These are phyloP conservation scores for Hofmannophila pseudospretella DNA, from an alignment of 2,888 invertebrate genomes.

Conservation along the genomic window DNA sequence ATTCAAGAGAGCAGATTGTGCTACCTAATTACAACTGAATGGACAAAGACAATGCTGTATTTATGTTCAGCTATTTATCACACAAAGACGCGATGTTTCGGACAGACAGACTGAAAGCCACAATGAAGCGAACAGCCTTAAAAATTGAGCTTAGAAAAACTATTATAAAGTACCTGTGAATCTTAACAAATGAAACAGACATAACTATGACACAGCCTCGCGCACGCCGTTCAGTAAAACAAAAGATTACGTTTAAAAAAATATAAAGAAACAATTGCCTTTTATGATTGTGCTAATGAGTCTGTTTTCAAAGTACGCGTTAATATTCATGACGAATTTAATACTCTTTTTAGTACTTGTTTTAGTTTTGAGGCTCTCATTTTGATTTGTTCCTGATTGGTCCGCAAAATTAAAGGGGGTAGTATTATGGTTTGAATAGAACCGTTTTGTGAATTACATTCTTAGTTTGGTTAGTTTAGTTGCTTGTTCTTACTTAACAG, in stretches of 20 bases:
- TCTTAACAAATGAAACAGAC: constrained; percentile 47
- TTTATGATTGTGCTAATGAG: constrained; percentile 60
- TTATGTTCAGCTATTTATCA: constrained; percentile 75
- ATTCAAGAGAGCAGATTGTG: constrained; percentile 74
- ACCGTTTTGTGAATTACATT: too few relatives aligned
- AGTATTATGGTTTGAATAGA: too few relatives aligned
- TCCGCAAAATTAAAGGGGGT: too few relatives aligned
- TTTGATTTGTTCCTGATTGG: too few relatives aligned
- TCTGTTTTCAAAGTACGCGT: constrained; percentile 19
- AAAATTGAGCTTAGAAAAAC: constrained; percentile 64
- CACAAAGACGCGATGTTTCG: constrained; percentile 70
- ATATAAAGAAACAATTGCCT: constrained; percentile 68
- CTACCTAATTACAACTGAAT: constrained; percentile 75
- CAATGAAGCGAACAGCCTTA: constrained; percentile 51
- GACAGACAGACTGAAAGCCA: constrained; percentile 41
- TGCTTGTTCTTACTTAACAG: too few relatives aligned
- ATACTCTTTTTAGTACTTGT: constrained; percentile 13
- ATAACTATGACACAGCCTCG: constrained; percentile 49
- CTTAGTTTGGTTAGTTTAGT: too few relatives aligned
- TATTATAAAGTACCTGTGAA: constrained; percentile 45
- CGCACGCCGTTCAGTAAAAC: constrained; percentile 50
- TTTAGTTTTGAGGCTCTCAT: constrained; percentile 10
- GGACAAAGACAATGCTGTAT: constrained; percentile 69
- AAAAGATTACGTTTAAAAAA: constrained; percentile 48
- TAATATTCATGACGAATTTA: constrained; percentile 35